Evolutionary conservation across 2,113 vertebrate genomes (phyloP), one percentile per base, ranked within the genome.

Genomic region (Cebus imitator): DNA sequence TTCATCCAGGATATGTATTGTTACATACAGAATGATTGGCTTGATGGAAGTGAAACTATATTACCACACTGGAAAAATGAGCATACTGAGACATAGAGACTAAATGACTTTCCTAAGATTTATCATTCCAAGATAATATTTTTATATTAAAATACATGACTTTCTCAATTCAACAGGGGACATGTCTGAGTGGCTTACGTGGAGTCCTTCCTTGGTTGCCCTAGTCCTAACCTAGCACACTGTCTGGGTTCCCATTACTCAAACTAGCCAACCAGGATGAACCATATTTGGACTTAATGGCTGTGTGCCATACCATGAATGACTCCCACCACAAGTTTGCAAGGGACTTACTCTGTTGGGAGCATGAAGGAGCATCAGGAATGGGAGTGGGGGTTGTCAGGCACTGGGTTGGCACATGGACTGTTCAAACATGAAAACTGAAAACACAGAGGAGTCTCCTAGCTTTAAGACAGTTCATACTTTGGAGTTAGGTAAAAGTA

Each of bases 281-380:
- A 50, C 40, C n/a, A 27, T 8, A 7, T 9, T 2, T 55, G 35
- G 35, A 50, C 16, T 61, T 27, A 14, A 13, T 12, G 25, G 13
- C 10, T 32, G 12, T 70, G 61, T 4, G 17, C 43, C 48, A 35
- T 32, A 30, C 5, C 4, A 25, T 25, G 20, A 37, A 48, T 48
- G 25, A 52, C 27, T 61, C 23, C 25, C 7, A 16, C 17, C 25
- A 13, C 12, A 61, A 25, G 43, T n/a, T 16, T 40, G 14, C 25
- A 37, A 21, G n/a, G 73, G 43, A 25, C 45, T 78, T 3, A 4
- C 21, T 43, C 27, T 30, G 58, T 61, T 8, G 10, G 30, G 25
- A 45, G 20, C 40, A 16, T 0, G 1, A 0, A 27, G 14, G 16
- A 4, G 3, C 25, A 0, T 18, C 27, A 84, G 73, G 11, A 6